Evolutionary conservation across 2,888 invertebrate genomes (phyloP), one percentile per base, ranked within the genome.

Genomic region (Ichneumoninae sp.): DNA sequence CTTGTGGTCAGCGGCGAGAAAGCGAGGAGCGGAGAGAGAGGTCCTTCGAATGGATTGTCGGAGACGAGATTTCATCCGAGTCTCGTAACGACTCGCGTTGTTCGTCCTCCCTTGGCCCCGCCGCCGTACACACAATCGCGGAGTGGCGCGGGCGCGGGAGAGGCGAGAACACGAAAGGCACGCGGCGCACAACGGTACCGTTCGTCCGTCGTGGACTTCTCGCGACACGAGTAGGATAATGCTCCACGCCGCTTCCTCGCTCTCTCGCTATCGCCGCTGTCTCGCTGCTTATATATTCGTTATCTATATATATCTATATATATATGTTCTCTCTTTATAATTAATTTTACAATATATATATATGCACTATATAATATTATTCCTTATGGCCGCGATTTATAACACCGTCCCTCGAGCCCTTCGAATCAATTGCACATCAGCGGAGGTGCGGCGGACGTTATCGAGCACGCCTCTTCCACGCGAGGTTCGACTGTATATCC

Each of bases 181-280:
- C 83, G 83, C 86, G 77, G 86, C 82, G 10, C 60, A 69, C 78
- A 86, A 87, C 86, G 86, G 86, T 78, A 87, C 86, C 78, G 83
- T 76, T 83, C 71, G 70, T 81, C 81, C 74, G 71, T 78, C 65
- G 69, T 63, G 75, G 79, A 79, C 66, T 83, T 83, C 80, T 83
- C 80, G 80, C 78, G 83, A 81, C 85, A 83, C 75, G 78, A 81
- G 26, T 52, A 75, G 66, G 71, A 85, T 83, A 77, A 81, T 57
- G 54, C 69, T 71, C 57, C 52, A 57, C 50, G 80, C 60, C 57
- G 70, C 78, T 83, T 84, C 40, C 71, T 71, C 79, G 74, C 85
- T 76, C 50, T 76, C 81, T 78, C 77, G 68, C 54, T 57, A 57
- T 57, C 60, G 73, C 75, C 75, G 77, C 81, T 65, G 65, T 77